Evolutionary conservation across 2,888 invertebrate genomes (phyloP), one percentile per base, ranked within the genome.

Genomic region (Acleris cristana): DNA sequence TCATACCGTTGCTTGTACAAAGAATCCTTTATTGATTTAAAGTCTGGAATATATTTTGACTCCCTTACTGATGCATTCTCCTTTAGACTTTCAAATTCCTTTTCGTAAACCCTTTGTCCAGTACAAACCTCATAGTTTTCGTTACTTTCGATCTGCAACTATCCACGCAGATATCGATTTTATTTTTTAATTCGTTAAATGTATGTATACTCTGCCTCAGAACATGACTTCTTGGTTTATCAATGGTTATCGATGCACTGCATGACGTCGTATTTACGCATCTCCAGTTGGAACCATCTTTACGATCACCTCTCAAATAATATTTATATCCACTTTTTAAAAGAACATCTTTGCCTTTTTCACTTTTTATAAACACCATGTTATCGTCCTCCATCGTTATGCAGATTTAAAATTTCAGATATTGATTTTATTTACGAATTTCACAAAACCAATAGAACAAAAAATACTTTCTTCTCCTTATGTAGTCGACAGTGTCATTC

Each of bases 211-310:
- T 44, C 44, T 56, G 56, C 44, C 16, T 56, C 34, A 56, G 56
- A 30, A 56, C 18, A 30, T 56, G 56, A 56, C 56, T 56, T 56
- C 44, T 44, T 56, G 44, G 18, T 56, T 44, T 44, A 56, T 44
- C 56, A 56, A 56, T 56, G 44, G 40, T 56, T 56, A 56, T 56
- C 56, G 56, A 56, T 56, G 56, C 56, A 56, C 56, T 56, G 56
- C 56, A 56, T 56, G 34, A 10, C 21, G 30, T 56, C 56, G 56
- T 56, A 44, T 44, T 56, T 23, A 23, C 23, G 23, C 23, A 23
- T 23, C 23, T 23, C 23, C 23, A 23, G 2, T 23, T 23, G 23
- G 23, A 23, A 23, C 23, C 4, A 23, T 23, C 2, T 23, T 2
- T 23, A 23, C 23, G 4, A 23, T 23, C 23, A 23, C 23, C 23